A percentile compares a stretch with the other conserved stretches of the same genome.
Evolutionary conservation across 1,140 invertebrate species (phyloP).

Genomic region (Globodera rostochiensis): DNA sequence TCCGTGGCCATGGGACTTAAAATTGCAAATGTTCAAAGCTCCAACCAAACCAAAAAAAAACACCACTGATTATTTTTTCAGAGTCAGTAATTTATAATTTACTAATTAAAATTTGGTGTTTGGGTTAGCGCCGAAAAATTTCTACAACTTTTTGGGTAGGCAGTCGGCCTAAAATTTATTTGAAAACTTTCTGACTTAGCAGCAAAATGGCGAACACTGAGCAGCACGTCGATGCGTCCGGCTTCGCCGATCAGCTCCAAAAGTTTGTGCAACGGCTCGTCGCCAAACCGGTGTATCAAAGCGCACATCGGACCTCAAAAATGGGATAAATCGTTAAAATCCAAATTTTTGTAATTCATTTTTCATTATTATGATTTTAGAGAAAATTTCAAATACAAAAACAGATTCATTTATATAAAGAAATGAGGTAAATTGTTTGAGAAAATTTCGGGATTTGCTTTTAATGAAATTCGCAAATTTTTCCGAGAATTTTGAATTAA

Average conservation of each 20-base stretch:
- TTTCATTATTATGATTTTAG: no score
- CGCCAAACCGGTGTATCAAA: constrained; percentile 26
- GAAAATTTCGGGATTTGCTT: background rate
- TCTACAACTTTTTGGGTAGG: constrained; percentile 2
- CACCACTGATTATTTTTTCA: no score
- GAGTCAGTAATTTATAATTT: no score
- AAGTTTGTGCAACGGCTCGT: constrained; percentile 18
- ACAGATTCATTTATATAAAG: background rate
- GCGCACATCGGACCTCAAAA: constrained; percentile 2
- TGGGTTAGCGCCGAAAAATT: background rate
- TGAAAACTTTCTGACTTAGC: background rate
- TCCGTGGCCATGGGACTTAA: background rate
- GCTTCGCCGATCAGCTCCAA: constrained; percentile 18
- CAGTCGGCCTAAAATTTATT: constrained; percentile 20
- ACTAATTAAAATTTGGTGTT: no score
- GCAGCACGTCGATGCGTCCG: constrained; percentile 33
- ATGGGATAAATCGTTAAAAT: background rate
- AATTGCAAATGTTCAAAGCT: no score
- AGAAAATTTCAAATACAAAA: constrained; percentile 7
- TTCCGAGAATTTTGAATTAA: background rate
- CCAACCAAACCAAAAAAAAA: no score
- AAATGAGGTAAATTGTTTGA: background rate
- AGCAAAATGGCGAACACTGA: constrained; percentile 18
- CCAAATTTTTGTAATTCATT: no score
- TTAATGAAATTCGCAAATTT: no score